Evolutionary conservation across 2,888 invertebrate species (phyloP).

Genomic region (Acrocera orbiculus): DNA sequence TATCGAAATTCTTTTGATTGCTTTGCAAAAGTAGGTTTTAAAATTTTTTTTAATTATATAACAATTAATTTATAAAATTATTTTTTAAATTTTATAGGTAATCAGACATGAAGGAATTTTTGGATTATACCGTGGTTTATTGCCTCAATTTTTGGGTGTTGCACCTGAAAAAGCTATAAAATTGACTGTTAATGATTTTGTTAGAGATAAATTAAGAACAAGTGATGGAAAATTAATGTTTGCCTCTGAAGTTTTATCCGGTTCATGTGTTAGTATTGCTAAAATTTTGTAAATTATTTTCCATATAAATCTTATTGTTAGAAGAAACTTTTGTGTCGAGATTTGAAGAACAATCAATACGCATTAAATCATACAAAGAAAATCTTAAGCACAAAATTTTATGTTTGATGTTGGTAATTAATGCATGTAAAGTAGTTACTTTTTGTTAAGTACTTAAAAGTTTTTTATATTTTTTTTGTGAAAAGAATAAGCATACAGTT

Average conservation of each 20-base stretch:
- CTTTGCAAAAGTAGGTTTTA: conserved; percentile 60
- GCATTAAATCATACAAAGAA: too few species aligned
- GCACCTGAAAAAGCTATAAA: conserved; percentile 99
- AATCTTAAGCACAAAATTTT: too few species aligned
- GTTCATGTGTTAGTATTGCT: conserved; percentile 64
- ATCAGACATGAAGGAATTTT: conserved; percentile 70
- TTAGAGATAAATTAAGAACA: conserved; percentile 84
- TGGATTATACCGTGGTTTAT: conserved; percentile 80
- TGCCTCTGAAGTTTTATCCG: conserved; percentile 79
- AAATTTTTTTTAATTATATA: neutral
- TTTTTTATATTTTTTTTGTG: too few species aligned
- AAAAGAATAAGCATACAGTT: too few species aligned
- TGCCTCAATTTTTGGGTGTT: conserved; percentile 95
- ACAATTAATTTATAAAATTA: neutral
- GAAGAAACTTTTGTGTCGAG: neutral
- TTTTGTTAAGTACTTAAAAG: too few species aligned
- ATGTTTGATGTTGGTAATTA: too few species aligned
- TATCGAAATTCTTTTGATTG: conserved; percentile 95
- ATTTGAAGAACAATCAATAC: too few species aligned
- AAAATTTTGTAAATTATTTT: neutral
- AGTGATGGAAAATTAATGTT: conserved; percentile 66
- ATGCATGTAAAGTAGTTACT: too few species aligned
- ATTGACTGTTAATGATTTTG: conserved; percentile 88
- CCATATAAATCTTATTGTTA: neutral
- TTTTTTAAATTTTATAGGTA: conserved; percentile 29